Percentiles rank a stretch among this genome's conserved stretches.
Conservation (phyloP, 2,797 vertebrate species). For the Thalassophryne amazonica region DNA sequence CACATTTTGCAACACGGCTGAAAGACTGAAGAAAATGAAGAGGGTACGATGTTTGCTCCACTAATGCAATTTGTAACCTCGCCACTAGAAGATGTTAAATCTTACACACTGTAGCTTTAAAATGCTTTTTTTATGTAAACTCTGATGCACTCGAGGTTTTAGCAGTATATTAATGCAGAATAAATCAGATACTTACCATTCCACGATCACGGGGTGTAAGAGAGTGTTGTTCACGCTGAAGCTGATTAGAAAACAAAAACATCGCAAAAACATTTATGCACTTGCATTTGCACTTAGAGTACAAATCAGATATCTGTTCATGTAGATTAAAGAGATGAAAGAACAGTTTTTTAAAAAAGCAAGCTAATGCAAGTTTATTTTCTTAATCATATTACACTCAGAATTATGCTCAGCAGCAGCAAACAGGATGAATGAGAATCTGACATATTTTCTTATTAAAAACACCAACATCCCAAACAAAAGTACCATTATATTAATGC, state of each 20-base stretch:
- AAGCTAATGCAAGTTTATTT: conserved; percentile 14
- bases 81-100: no score
- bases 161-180: background rate
- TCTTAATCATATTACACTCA: conserved; percentile 11
- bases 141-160: no score
- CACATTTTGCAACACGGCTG: no score
- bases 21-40: no score
- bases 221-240: conserved; percentile 90
- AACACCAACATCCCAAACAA: conserved; percentile 25
- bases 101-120: no score
- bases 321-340: no score
- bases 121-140: no score
- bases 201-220: conserved; percentile 91
- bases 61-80: no score
- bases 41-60: no score
- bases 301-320: conserved; percentile 5
- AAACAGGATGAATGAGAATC: conserved; percentile 20
- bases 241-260: conserved; percentile 58
- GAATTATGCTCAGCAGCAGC: conserved; percentile 34
- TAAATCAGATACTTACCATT: conserved; percentile 81
- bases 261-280: no score
- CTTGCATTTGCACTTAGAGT: no score
- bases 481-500: conserved; percentile 37
- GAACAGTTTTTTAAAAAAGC: no score
- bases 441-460: conserved; percentile 7